Percentiles rank a stretch among this genome's conserved stretches.
These are phyloP conservation scores for Scartelaos histophorus DNA, from an alignment of 2,113 vertebrate genomes.

Conservation along the genomic window DNA sequence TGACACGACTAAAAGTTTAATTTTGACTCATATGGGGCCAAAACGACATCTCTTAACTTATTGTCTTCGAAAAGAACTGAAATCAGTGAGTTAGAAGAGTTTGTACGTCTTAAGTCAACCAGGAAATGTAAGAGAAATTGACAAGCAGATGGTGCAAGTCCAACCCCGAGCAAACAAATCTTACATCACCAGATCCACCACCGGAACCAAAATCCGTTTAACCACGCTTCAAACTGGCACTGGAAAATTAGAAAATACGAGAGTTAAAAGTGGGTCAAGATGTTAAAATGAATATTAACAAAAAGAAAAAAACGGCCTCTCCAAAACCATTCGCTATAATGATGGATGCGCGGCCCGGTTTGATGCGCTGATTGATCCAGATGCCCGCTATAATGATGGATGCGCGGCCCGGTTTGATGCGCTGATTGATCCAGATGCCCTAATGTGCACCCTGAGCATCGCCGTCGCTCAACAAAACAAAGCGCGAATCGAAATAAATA, in stretches of 20 bases:
- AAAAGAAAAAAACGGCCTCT: too few relatives aligned
- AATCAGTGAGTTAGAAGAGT: too few relatives aligned
- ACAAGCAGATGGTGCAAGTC: too few relatives aligned
- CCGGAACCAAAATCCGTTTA: background rate
- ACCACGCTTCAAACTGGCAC: background rate
- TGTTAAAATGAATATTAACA: background rate
- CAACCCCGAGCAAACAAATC: too few relatives aligned
- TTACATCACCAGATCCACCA: too few relatives aligned
- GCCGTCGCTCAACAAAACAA: conserved; percentile 10
- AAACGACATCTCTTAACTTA: too few relatives aligned
- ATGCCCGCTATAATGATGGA: background rate
- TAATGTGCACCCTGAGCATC: background rate
- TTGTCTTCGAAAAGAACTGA: too few relatives aligned
- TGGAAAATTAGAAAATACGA: background rate
- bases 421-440: background rate
- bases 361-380: conserved; percentile 3
- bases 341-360: background rate
- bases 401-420: background rate
- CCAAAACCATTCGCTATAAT: background rate
- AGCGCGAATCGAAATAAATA: conserved; percentile 1
- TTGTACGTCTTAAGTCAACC: too few relatives aligned
- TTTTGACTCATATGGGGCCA: too few relatives aligned
- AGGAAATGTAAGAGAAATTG: too few relatives aligned
- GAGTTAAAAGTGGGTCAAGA: background rate
- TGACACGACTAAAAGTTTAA: too few relatives aligned